Conservation (phyloP, 1,140 invertebrate species). For the Venustaconcha ellipsiformis region DNA sequence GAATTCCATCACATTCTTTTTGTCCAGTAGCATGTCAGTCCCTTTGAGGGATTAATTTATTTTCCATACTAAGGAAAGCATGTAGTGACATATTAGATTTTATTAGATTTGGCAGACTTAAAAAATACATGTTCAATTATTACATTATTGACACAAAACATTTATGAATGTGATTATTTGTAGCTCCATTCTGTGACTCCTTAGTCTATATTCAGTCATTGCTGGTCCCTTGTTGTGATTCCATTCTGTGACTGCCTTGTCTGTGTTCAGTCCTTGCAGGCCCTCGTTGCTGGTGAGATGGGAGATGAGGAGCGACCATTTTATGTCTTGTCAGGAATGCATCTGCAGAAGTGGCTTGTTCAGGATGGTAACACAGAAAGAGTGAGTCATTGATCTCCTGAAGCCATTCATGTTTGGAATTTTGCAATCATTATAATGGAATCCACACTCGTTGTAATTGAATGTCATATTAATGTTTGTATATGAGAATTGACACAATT, state of each 20-base stretch:
- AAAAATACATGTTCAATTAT: not conserved
- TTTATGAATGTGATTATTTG: not conserved
- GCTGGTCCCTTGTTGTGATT: slow-evolving; percentile 38
- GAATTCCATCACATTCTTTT: no score
- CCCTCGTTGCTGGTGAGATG: slow-evolving; percentile 44
- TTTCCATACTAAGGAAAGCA: no score
- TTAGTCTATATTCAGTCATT: slow-evolving; percentile 44
- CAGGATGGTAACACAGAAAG: slow-evolving; percentile 64
- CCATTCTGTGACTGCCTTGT: not conserved
- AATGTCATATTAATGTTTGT: not conserved
- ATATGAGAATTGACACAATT: not conserved
- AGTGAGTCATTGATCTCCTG: slow-evolving; percentile 24
- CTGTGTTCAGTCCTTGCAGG: slow-evolving; percentile 51
- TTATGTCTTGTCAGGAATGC: slow-evolving; percentile 77
- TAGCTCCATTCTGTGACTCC: not conserved
- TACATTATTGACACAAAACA: not conserved
- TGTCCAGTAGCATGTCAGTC: no score
- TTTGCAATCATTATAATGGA: not conserved
- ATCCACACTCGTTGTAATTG: not conserved
- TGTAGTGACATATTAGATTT: no score
- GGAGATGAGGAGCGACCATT: slow-evolving; percentile 71
- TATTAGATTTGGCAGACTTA: no score
- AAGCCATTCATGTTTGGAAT: not conserved
- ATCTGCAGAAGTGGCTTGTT: slow-evolving; percentile 79
- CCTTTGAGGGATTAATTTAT: no score